These are phyloP conservation scores for Pedionomus torquatus DNA, from an alignment of 2,113 vertebrate species.

Conservation along the genomic window DNA sequence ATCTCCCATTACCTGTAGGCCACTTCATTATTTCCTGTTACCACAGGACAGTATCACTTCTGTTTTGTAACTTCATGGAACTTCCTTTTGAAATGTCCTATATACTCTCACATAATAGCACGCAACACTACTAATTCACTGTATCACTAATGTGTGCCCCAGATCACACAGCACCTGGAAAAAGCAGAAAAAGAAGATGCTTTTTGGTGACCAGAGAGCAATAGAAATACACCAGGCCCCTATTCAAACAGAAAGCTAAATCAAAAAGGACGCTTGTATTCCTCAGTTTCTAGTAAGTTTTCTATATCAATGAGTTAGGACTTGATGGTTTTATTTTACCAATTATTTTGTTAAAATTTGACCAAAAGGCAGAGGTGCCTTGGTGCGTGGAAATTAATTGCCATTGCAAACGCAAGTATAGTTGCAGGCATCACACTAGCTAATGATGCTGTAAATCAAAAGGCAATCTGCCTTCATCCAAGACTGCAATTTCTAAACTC, in stretches of 20 bases:
- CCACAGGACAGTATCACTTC: background rate
- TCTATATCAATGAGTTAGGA: background rate
- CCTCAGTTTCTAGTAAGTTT: background rate
- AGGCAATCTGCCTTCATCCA: background rate
- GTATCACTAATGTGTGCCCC: no score
- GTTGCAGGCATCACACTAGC: background rate
- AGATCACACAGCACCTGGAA: background rate
- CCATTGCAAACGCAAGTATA: background rate
- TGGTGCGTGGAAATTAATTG: background rate
- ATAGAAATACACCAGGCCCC: background rate
- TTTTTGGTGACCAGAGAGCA: background rate
- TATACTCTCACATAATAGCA: rapidly evolving
- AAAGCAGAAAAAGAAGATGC: background rate
- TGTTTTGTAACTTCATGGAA: background rate
- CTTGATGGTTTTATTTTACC: background rate
- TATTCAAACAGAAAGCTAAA: background rate
- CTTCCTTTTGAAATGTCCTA: background rate
- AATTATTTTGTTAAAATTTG: background rate
- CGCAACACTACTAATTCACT: background rate
- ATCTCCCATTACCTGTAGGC: background rate
- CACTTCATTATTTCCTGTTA: background rate
- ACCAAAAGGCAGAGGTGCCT: background rate
- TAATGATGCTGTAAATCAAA: background rate
- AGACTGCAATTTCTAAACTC: background rate
- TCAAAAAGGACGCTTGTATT: background rate